Evolutionary conservation across 2,888 invertebrate genomes (phyloP).

Genomic region (Himalopsyche kuldschensis): DNA sequence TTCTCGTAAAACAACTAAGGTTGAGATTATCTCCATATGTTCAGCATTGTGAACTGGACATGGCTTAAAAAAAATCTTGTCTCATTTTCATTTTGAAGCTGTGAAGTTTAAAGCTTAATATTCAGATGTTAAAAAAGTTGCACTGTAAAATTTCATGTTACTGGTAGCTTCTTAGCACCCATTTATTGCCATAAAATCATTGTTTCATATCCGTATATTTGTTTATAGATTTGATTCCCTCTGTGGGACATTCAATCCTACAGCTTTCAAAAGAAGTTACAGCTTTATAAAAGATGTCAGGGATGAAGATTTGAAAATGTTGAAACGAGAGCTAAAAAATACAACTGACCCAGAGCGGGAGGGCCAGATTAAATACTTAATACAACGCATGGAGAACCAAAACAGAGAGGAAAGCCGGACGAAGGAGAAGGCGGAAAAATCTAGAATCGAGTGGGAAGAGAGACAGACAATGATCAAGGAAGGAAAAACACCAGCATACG

Average conservation of each 20-base stretch:
- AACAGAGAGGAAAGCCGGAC: conserved; percentile 66
- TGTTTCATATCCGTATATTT: background rate
- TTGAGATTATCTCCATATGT: too few relatives aligned
- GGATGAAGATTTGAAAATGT: conserved; percentile 66
- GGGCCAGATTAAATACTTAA: conserved; percentile 67
- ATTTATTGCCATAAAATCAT: too few relatives aligned
- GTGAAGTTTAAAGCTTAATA: too few relatives aligned
- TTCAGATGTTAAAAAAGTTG: too few relatives aligned
- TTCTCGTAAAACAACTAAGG: too few relatives aligned
- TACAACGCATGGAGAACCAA: conserved; percentile 80
- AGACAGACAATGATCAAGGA: conserved; percentile 62
- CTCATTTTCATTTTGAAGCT: too few relatives aligned
- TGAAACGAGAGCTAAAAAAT: conserved; percentile 64
- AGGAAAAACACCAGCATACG: conserved; percentile 73
- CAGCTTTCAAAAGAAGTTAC: conserved; percentile 75
- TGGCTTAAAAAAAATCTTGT: too few relatives aligned
- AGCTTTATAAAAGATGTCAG: conserved; percentile 74
- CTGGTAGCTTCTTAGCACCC: too few relatives aligned
- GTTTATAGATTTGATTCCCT: conserved; percentile 77
- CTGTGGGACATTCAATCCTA: conserved; percentile 77
- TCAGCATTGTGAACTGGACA: too few relatives aligned
- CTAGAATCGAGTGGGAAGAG: conserved; percentile 59
- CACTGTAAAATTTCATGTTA: too few relatives aligned
- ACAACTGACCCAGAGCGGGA: conserved; percentile 66
- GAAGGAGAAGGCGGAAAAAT: conserved; percentile 59